These are phyloP conservation scores for Aproaerema taeniolella DNA, from an alignment of 2,888 invertebrate species.

Conservation along the genomic window DNA sequence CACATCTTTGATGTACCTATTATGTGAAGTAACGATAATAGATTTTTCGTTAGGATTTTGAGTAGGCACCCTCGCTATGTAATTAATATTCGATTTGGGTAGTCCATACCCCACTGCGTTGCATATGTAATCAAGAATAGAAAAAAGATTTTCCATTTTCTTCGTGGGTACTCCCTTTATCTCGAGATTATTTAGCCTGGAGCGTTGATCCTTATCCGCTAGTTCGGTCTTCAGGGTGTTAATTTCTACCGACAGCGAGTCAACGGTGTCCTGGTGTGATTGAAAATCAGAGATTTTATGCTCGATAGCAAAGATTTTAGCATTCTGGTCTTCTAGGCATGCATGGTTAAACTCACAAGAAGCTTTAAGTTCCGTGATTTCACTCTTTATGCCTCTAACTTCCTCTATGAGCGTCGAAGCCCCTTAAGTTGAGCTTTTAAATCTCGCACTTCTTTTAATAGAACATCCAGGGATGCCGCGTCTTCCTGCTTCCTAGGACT, in stretches of 20 bases:
- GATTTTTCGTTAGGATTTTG: conserved; percentile 14
- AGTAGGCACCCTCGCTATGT: conserved; percentile 13
- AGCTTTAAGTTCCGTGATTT: not conserved
- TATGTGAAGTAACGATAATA: conserved; percentile 13
- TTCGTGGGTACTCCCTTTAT: not conserved
- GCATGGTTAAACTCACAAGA: not conserved
- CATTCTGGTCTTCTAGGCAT: not conserved
- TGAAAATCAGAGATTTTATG: not conserved
- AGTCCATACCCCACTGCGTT: not conserved
- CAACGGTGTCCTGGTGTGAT: not conserved
- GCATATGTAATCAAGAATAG: not conserved
- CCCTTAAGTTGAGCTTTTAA: too few species aligned
- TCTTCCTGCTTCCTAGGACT: too few species aligned
- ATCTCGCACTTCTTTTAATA: too few species aligned
- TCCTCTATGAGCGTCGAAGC: too few species aligned
- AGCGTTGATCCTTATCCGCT: not conserved
- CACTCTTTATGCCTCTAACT: not conserved
- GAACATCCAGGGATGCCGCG: too few species aligned
- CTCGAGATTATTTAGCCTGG: not conserved
- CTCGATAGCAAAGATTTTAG: not conserved
- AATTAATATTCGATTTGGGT: conserved; percentile 13
- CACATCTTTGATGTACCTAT: conserved; percentile 16
- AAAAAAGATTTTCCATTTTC: not conserved
- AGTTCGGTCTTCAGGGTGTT: not conserved
- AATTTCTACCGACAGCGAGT: not conserved